Evolutionary conservation across 2,888 invertebrate genomes (phyloP), one percentile per base, ranked within the genome.

Genomic region (Apantesis nais): DNA sequence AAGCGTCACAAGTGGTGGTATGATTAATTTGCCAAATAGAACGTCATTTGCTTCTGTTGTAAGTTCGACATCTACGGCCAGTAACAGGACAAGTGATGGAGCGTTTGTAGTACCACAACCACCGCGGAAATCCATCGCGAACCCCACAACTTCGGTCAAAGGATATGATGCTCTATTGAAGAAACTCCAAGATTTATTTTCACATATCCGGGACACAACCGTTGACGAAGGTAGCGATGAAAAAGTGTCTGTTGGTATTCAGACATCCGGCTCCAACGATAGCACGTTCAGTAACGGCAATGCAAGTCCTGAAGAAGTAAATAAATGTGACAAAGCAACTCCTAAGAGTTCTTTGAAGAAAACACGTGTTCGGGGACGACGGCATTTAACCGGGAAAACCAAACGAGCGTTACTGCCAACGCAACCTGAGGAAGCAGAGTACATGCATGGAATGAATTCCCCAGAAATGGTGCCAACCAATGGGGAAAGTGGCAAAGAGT

Each of bases 321-420:
- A 85, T 12, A 91, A 93, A 81, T 89, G 92, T 65, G 94, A 95
- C 70, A 90, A 91, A 34, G 85, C 86, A 0, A 96, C 96, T 0
- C 96, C 96, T 1, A 96, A 95, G 83, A 95, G 95, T 74, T 95
- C 95, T 0, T 86, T 95, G 44, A 96, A 95, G 76, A 94, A 94
- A 75, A 89, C 92, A 4, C 83, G 92, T 1, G 90, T 93, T 0
- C 93, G 95, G 62, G 94, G 95, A 64, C 86, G 95, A 37, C 86
- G 95, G 75, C 93, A 91, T 29, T 86, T 95, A 48, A 88, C 91
- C 0, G 90, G 90, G 9, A 95, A 95, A 81, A 93, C 93, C 2
- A 95, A 95, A 76, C 87, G 94, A 1, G 92, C 94, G 0, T 79
- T 95, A 34, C 76, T 95, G 31, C 95, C 95, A 0, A 92, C 94